phyloP scores from a whole-genome alignment of 2,888 invertebrate species.

The Euzophera pinguis region DNA sequence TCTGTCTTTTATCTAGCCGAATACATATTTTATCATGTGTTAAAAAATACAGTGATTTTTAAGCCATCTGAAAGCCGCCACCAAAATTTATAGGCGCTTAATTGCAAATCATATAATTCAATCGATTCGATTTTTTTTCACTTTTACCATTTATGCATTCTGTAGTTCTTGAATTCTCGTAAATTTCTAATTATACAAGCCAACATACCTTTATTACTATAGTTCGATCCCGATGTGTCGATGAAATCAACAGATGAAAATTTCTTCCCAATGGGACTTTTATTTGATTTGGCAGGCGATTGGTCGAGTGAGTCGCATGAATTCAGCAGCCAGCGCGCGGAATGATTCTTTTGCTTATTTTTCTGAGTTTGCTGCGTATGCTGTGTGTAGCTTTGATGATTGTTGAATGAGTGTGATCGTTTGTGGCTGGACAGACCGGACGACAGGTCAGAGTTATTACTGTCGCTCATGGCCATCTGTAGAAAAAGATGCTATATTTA shows the following conservation, averaged over 20 bases:
- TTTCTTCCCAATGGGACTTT: constrained; percentile 79
- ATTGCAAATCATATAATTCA: too few species aligned
- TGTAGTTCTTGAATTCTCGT: too few species aligned
- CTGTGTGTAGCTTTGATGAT: constrained; percentile 84
- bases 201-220: constrained; percentile 80
- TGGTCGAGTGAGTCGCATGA: constrained; percentile 75
- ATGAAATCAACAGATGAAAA: constrained; percentile 78
- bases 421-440: constrained; percentile 81
- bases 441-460: constrained; percentile 72
- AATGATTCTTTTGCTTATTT: constrained; percentile 82
- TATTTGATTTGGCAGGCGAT: constrained; percentile 62
- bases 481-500: constrained; percentile 24
- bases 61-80: too few species aligned
- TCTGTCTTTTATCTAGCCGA: too few species aligned
- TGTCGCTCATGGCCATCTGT: constrained; percentile 84
- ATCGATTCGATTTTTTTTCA: too few species aligned
- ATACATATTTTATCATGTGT: too few species aligned
- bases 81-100: too few species aligned
- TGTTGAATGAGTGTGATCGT: constrained; percentile 85
- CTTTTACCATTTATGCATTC: too few species aligned
- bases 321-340: constrained; percentile 71
- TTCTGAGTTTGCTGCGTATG: constrained; percentile 80
- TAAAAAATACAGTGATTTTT: too few species aligned
- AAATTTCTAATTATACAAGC: too few species aligned
- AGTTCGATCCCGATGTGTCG: constrained; percentile 76